These are phyloP conservation scores for Numenius phaeopus DNA, from an alignment of 2,797 vertebrate species.

Conservation along the genomic window DNA sequence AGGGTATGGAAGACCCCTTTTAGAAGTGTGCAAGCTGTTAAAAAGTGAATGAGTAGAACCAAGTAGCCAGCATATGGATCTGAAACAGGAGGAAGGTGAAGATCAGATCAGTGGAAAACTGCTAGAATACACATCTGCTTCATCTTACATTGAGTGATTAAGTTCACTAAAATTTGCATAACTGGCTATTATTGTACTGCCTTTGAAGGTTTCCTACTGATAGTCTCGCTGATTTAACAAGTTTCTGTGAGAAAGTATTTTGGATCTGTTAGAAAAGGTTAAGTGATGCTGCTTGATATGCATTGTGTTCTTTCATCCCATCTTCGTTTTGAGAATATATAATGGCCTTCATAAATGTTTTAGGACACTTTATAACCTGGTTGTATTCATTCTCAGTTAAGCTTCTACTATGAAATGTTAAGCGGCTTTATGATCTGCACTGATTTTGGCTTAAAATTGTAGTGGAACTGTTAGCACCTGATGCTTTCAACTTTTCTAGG, in stretches of 20 bases:
- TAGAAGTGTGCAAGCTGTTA: neutral
- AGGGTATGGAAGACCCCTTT: neutral
- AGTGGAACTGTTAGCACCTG: neutral
- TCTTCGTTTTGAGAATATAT: neutral
- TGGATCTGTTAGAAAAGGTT: neutral
- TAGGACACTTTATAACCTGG: neutral
- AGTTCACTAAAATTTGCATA: neutral
- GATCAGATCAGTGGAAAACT: neutral
- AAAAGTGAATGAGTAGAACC: neutral
- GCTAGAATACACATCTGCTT: neutral
- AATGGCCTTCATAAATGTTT: neutral
- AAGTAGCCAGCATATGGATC: neutral
- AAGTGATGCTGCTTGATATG: neutral
- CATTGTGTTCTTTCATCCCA: neutral
- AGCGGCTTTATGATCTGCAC: neutral
- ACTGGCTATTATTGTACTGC: neutral
- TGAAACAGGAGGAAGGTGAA: neutral
- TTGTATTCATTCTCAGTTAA: neutral
- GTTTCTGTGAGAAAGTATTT: neutral
- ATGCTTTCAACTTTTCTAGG: neutral
- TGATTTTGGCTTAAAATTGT: neutral
- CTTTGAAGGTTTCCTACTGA: neutral
- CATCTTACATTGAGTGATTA: neutral
- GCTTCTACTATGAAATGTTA: neutral
- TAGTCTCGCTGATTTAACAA: neutral